phyloP scores from a whole-genome alignment of 2,113 vertebrate genomes.

The Porphyrio hochstetteri region DNA sequence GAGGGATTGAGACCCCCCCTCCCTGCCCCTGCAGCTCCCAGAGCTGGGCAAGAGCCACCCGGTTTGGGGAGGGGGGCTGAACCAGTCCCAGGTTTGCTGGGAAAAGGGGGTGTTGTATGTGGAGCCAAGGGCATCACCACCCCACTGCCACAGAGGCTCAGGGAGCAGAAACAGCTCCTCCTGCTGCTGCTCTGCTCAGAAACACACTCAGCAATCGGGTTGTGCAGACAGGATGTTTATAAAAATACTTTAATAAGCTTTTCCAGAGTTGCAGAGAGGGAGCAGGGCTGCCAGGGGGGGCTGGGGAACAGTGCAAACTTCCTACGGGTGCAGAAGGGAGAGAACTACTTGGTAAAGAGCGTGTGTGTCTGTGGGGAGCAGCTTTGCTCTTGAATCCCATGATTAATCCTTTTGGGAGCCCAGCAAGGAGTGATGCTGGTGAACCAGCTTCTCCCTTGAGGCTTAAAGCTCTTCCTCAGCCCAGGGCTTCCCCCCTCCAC shows the following conservation, averaged over 20 bases:
- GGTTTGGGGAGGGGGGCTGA: too few species aligned
- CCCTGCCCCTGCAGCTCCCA: too few species aligned
- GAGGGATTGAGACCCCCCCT: too few species aligned
- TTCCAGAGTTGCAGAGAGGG: constrained; percentile 72
- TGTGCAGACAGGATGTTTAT: constrained; percentile 56
- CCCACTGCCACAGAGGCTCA: rapidly evolving
- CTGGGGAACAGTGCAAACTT: constrained; percentile 78
- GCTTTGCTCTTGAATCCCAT: not conserved
- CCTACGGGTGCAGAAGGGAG: constrained; percentile 60
- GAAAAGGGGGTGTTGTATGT: not conserved
- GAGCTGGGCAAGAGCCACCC: too few species aligned
- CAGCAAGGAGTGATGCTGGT: constrained; percentile 3
- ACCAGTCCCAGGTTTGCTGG: too few species aligned
- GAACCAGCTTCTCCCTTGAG: constrained; percentile 26
- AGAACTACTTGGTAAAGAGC: constrained; percentile 26
- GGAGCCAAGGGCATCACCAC: too few species aligned
- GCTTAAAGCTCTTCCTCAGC: constrained; percentile 16
- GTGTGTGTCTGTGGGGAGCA: not conserved
- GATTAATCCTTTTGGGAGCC: constrained; percentile 47
- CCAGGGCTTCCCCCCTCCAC: too few species aligned
- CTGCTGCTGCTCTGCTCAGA: too few species aligned
- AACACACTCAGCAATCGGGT: not conserved
- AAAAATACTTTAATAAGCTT: constrained; percentile 83
- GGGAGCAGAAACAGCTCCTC: too few species aligned
- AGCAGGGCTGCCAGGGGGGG: not conserved